Percentiles rank a stretch among this genome's conserved stretches.
phyloP scores from a whole-genome alignment of 2,797 vertebrate species.

The Saxicola maurus region DNA sequence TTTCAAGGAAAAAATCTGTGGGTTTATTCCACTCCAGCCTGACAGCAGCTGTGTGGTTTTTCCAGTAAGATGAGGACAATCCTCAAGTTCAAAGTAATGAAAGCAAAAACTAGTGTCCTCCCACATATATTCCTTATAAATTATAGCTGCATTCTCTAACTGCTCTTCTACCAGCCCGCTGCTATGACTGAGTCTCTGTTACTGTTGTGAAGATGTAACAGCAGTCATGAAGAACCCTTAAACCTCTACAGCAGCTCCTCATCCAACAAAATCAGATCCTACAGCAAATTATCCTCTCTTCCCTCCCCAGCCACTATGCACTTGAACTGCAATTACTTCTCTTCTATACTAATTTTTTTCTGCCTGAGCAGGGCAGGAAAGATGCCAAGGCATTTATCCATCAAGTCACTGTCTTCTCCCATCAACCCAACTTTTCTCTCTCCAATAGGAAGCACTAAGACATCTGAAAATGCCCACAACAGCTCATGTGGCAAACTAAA shows the following conservation, averaged over 20 bases:
- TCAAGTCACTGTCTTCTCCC: background rate
- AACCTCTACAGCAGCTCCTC: background rate
- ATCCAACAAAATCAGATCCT: background rate
- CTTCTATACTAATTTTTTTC: background rate
- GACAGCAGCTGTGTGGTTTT: background rate
- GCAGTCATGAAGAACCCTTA: background rate
- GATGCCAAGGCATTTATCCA: background rate
- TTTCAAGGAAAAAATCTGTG: background rate
- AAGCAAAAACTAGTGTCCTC: background rate
- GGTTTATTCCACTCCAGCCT: background rate
- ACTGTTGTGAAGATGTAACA: background rate
- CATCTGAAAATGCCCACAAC: background rate
- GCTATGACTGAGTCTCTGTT: background rate
- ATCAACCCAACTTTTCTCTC: background rate
- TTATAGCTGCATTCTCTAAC: background rate
- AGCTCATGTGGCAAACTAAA: background rate
- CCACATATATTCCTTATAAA: background rate
- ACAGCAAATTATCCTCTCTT: background rate
- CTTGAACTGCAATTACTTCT: background rate
- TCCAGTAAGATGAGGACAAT: background rate
- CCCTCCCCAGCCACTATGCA: background rate
- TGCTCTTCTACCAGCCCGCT: background rate
- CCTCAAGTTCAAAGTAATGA: conserved; percentile 7
- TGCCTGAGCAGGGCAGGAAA: background rate
- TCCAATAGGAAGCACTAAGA: background rate